Base-by-base conservation (phyloP, 2,113 vertebrate genomes). In the Corvus hawaiiensis region DNA sequence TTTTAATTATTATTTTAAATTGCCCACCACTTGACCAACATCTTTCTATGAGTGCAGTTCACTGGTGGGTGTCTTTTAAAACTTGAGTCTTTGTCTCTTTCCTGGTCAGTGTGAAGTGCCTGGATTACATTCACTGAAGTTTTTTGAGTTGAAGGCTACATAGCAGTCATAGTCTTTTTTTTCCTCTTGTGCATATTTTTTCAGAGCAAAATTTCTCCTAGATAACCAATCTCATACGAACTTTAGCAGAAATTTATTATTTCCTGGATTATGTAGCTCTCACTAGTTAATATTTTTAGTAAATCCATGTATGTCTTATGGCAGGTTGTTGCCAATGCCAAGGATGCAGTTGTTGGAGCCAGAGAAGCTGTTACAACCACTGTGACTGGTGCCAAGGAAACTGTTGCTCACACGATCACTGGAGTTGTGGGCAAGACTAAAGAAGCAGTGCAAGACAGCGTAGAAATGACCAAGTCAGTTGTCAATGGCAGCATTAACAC, bases 401-500 rank as follows among this genome's bases (percentile, higher is more conserved):
- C 98, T 0, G 98, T 99, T 81, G 97, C 98, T 17, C 97, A 96
- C 81, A 98, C 97, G 0, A 97, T 99, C 82, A 98, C 94, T 62
- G 98, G 98, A 77, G 97, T 98, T 59, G 81, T 98, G 82, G 98
- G 87, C 87, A 98, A 96, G 93, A 98, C 97, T 39, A 98, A 97
- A 76, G 99, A 97, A 16, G 98, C 98, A 0, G 95, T 99, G 94
- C 98, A 98, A 63, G 98, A 96, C 21, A 95, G 99, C 1, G 87
- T 99, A 96, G 98, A 98, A 94, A 98, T 97, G 90, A 99, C 99
- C 43, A 98, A 94, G 78, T 98, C 98, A 1, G 97, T 97, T 32
- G 98, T 99, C 16, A 97, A 62, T 51, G 98, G 96, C 66, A 96
- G 97, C 32, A 98, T 99, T 81, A 98, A 98, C 95, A 98, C 98